Conservation (phyloP, 1,140 invertebrate genomes). For the Leptinotarsa lineolata region DNA sequence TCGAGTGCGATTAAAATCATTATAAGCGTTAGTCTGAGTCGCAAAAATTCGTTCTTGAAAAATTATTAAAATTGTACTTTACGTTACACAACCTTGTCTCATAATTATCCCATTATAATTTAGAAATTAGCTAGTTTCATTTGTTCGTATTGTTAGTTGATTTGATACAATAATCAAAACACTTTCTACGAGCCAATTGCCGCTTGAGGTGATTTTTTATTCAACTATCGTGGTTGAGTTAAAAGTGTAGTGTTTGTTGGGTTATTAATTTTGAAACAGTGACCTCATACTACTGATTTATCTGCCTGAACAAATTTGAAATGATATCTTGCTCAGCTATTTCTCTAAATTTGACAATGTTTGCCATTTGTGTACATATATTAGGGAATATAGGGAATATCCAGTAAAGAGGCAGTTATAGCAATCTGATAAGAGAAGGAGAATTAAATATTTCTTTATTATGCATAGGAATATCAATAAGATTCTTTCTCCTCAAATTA, state of each 20-base stretch:
- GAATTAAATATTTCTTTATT: no score
- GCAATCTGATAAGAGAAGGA: no score
- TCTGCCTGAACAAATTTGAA: no score
- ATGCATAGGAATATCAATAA: no score
- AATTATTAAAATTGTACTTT: neutral
- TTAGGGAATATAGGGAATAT: no score
- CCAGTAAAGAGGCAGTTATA: no score
- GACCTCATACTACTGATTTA: no score
- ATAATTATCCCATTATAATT: slow-evolving; percentile 6
- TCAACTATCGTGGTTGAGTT: neutral
- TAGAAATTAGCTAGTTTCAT: slow-evolving; percentile 10
- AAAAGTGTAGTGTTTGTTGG: neutral
- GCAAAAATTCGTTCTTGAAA: neutral
- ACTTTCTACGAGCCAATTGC: slow-evolving; percentile 11
- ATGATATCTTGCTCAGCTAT: no score
- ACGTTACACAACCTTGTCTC: neutral
- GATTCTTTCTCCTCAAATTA: no score
- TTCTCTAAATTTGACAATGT: no score
- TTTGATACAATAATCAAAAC: slow-evolving; percentile 18
- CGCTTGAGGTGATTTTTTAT: neutral
- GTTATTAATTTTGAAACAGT: no score
- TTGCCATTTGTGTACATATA: no score
- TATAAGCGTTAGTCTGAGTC: neutral
- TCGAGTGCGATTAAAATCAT: neutral
- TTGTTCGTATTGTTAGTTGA: slow-evolving; percentile 6